phyloP scores from a whole-genome alignment of 2,797 vertebrate species.

The Argya squamiceps region DNA sequence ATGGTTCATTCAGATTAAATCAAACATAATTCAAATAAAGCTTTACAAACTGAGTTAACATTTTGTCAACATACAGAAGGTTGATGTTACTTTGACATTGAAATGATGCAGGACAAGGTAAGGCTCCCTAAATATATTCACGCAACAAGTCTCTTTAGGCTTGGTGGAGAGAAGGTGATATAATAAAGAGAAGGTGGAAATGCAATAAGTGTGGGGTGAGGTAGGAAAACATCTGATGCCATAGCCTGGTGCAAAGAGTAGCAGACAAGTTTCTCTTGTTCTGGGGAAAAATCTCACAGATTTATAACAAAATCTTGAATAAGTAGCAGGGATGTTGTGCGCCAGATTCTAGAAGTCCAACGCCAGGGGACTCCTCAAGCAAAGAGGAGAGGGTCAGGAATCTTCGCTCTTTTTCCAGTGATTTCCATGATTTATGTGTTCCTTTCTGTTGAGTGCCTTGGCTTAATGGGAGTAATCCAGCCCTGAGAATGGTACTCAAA shows the following conservation, averaged over 20 bases:
- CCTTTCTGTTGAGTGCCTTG: not conserved
- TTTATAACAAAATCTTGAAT: not conserved
- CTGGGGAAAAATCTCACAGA: not conserved
- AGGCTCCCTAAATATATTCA: not conserved
- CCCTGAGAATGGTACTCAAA: not conserved
- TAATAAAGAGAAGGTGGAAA: not conserved
- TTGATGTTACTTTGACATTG: not conserved
- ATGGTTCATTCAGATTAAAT: not conserved
- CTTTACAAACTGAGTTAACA: not conserved
- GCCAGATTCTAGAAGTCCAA: not conserved
- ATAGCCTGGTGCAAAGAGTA: not conserved
- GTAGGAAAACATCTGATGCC: not conserved
- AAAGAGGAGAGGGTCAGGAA: not conserved
- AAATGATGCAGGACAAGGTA: not conserved
- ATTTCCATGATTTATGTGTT: not conserved
- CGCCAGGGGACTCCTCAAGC: rapidly evolving
- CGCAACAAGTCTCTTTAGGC: not conserved
- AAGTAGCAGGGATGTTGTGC: not conserved
- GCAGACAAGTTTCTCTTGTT: not conserved
- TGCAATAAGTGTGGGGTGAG: not conserved
- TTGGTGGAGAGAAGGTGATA: not conserved
- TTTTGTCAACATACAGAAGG: not conserved
- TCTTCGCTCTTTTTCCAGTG: not conserved
- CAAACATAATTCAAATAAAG: not conserved
- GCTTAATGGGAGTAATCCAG: not conserved